These are phyloP conservation scores for Andrena hattorfiana DNA, from an alignment of 2,888 invertebrate genomes.

Conservation along the genomic window DNA sequence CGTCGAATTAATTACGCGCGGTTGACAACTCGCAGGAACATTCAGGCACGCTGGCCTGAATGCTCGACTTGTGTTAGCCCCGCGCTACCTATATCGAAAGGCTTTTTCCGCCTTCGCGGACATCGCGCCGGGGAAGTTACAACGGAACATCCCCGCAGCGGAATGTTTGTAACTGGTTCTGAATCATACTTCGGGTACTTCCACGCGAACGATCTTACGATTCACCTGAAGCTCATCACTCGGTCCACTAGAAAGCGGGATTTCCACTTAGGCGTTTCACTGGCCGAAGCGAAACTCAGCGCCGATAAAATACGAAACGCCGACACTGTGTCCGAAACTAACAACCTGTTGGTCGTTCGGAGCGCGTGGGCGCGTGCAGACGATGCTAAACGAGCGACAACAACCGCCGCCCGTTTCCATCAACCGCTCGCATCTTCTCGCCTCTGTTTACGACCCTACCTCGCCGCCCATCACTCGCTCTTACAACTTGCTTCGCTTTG, in stretches of 20 bases:
- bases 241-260: neutral
- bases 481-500: neutral
- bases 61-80: neutral
- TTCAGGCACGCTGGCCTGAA: neutral
- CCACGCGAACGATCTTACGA: neutral
- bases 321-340: conserved; percentile 28
- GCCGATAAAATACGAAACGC: conserved; percentile 6
- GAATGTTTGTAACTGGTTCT: no score
- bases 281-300: neutral
- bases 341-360: conserved; percentile 63
- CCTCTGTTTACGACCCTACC: conserved; percentile 10
- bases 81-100: neutral
- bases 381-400: conserved; percentile 52
- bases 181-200: neutral
- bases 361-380: conserved; percentile 42
- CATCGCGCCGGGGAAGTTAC: neutral
- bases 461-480: neutral
- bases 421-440: neutral
- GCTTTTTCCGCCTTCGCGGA: neutral
- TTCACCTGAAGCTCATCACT: neutral
- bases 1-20: neutral
- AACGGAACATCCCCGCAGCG: no score
- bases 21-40: neutral
- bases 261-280: neutral
- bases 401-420: conserved; percentile 6